Conservation (phyloP, 2,888 invertebrate genomes). For the Polydrusus tereticollis region DNA sequence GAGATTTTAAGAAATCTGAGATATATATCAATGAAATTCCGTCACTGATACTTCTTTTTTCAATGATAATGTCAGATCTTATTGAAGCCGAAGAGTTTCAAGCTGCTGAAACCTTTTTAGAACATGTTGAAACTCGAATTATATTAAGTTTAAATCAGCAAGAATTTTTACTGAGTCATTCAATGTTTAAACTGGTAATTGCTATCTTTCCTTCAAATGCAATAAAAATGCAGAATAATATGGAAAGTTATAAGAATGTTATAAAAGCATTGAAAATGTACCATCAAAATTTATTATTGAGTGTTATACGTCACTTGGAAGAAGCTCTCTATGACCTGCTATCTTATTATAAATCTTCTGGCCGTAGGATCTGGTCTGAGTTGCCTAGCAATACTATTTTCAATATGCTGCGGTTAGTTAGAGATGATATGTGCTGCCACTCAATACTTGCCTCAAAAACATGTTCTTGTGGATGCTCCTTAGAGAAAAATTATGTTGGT, state of each 20-base stretch:
- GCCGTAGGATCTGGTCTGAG: slow-evolving; percentile 31
- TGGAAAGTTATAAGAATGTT: slow-evolving; percentile 29
- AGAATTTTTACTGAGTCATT: slow-evolving; percentile 32
- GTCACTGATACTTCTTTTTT: slow-evolving; percentile 34
- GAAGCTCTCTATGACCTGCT: slow-evolving; percentile 21
- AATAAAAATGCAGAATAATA: slow-evolving; percentile 21
- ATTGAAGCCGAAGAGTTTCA: slow-evolving; percentile 42
- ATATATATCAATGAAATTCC: slow-evolving; percentile 29
- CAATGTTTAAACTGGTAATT: slow-evolving; percentile 37
- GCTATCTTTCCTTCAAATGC: slow-evolving; percentile 37
- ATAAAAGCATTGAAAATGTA: slow-evolving; percentile 20
- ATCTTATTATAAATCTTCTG: slow-evolving; percentile 36
- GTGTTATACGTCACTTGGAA: slow-evolving; percentile 27
- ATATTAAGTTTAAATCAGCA: slow-evolving; percentile 23
- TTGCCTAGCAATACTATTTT: neutral
- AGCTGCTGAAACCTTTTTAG: slow-evolving; percentile 33
- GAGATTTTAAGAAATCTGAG: neutral
- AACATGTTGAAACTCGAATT: slow-evolving; percentile 1
- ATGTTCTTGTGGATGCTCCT: slow-evolving; percentile 41
- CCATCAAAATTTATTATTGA: slow-evolving; percentile 31
- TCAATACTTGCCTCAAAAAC: neutral
- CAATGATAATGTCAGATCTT: slow-evolving; percentile 34
- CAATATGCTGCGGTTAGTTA: slow-evolving; percentile 3
- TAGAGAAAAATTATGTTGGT: slow-evolving; percentile 24
- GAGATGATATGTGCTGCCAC: slow-evolving; percentile 7